Conservation (phyloP, 1,140 invertebrate species). For the Cardiocondyla obscurior region DNA sequence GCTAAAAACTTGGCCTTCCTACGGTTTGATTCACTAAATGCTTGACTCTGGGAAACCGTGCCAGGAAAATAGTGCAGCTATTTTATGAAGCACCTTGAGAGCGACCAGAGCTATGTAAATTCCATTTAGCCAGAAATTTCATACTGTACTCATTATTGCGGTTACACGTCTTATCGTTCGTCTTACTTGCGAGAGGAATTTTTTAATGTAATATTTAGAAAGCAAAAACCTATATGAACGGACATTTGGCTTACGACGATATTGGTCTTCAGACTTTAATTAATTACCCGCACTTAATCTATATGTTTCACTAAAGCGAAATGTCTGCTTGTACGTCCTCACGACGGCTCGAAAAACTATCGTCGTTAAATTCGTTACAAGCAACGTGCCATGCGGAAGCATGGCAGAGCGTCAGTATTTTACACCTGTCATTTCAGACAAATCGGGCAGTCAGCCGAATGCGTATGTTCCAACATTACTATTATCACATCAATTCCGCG, state of each 20-base stretch:
- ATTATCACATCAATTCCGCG: neutral
- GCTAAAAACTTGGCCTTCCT: conserved; percentile 71
- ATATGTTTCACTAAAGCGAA: neutral
- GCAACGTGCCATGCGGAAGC: conserved; percentile 10
- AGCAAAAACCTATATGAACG: neutral
- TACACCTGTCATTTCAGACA: conserved; percentile 55
- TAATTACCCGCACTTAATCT: conserved; percentile 37
- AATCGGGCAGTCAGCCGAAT: neutral
- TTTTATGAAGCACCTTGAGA: conserved; percentile 76
- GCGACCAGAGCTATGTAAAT: conserved; percentile 54
- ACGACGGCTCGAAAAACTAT: neutral
- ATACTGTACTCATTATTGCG: neutral
- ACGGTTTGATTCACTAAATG: conserved; percentile 68
- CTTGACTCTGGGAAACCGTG: conserved; percentile 73
- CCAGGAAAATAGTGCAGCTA: conserved; percentile 78
- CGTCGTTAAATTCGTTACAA: conserved; percentile 40
- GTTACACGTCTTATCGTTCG: conserved; percentile 1
- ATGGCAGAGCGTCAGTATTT: conserved; percentile 55
- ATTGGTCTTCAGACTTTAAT: neutral
- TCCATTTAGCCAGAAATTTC: conserved; percentile 61
- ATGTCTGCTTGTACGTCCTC: neutral
- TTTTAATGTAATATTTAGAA: neutral
- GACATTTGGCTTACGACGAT: neutral
- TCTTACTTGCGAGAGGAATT: neutral
- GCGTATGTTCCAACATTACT: neutral